Percentiles rank a stretch among this genome's conserved stretches.
phyloP scores from a whole-genome alignment of 1,140 invertebrate genomes.

The Bombus vancouverensis region DNA sequence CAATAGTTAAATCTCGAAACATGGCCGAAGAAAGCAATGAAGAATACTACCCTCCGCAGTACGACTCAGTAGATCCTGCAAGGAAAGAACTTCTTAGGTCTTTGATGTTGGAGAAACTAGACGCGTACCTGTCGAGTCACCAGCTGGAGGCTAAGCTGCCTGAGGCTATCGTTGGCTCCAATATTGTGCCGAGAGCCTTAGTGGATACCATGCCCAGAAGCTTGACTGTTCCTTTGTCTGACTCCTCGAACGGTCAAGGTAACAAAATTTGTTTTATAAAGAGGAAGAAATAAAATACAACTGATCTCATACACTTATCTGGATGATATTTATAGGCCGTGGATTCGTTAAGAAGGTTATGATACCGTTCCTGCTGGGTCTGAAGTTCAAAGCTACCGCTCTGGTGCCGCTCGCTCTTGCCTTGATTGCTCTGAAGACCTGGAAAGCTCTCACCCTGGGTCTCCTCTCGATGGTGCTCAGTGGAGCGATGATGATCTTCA shows the following conservation, averaged over 20 bases:
- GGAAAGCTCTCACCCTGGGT: conserved; percentile 92
- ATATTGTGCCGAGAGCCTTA: conserved; percentile 86
- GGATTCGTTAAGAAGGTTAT: conserved; percentile 92
- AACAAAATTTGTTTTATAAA: conserved; percentile 55
- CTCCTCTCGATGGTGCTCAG: conserved; percentile 91
- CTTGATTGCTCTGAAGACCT: conserved; percentile 92
- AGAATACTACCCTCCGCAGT: conserved; percentile 71
- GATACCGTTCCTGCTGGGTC: conserved; percentile 91
- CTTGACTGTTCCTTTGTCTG: conserved; percentile 87
- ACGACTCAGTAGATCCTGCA: conserved; percentile 67
- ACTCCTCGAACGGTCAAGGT: conserved; percentile 84
- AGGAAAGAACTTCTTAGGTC: conserved; percentile 75
- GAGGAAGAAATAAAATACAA: not conserved
- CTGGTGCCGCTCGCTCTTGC: conserved; percentile 90
- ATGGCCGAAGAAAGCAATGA: conserved; percentile 78
- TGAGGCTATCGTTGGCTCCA: conserved; percentile 76
- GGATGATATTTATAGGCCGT: conserved; percentile 83
- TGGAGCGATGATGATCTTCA: conserved; percentile 92
- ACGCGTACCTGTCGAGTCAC: conserved; percentile 80
- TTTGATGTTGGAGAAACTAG: conserved; percentile 81
- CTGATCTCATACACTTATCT: not conserved
- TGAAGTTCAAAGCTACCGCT: conserved; percentile 93
- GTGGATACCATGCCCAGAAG: conserved; percentile 86
- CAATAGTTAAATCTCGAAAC: conserved; percentile 85
- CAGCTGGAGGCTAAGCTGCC: conserved; percentile 80